phyloP scores from a whole-genome alignment of 2,888 invertebrate species.

The Stenoptilia bipunctidactyla region DNA sequence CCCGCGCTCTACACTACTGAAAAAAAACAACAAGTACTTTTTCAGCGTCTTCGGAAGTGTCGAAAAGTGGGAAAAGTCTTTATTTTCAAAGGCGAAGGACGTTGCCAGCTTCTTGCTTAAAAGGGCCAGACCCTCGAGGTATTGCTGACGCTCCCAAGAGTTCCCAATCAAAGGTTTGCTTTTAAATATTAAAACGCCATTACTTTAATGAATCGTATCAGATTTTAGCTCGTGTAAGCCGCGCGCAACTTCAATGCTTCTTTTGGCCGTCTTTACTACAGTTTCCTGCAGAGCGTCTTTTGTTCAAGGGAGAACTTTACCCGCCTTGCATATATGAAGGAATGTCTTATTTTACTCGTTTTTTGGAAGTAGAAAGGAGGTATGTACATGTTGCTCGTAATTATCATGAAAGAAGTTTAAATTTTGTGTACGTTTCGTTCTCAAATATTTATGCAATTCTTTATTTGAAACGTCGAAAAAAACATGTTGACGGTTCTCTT shows the following conservation, averaged over 20 bases:
- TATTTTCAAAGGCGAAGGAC: constrained; percentile 27
- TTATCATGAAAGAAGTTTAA: no score
- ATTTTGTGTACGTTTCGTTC: no score
- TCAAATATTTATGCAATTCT: no score
- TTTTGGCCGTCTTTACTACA: constrained; percentile 41
- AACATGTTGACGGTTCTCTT: no score
- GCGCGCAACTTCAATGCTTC: constrained; percentile 29
- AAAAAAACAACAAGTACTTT: no score
- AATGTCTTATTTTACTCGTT: constrained; percentile 14
- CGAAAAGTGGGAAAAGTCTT: constrained; percentile 30
- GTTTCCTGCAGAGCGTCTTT: constrained; percentile 39
- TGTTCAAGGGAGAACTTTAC: constrained; percentile 31
- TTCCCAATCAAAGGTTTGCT: constrained; percentile 56
- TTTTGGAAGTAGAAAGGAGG: constrained; percentile 10
- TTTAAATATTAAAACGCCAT: constrained; percentile 68
- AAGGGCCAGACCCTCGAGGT: constrained; percentile 26
- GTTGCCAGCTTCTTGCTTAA: constrained; percentile 17
- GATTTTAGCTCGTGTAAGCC: constrained; percentile 29
- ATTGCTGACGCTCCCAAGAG: constrained; percentile 48
- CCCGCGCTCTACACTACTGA: no score
- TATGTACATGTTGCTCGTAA: no score
- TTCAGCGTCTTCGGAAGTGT: constrained; percentile 25
- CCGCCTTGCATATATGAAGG: constrained; percentile 24
- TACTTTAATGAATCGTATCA: constrained; percentile 72
- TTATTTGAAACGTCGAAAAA: no score